Base-by-base conservation (phyloP, 2,888 invertebrate genomes). In the Neoitamus cyanurus region DNA sequence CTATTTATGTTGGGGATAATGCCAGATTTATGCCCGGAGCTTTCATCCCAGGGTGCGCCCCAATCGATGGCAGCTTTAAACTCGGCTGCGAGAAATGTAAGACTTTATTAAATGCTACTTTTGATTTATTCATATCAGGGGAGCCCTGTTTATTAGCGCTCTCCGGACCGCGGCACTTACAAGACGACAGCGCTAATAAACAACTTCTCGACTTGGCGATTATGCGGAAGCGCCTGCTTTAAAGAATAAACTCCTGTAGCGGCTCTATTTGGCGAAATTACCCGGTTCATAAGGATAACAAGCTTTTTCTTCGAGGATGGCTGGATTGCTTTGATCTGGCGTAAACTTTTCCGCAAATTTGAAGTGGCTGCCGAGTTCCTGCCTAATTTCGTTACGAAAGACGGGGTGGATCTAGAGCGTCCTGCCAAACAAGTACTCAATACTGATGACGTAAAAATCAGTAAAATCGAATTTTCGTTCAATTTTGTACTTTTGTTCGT, bases 1-100 rank as follows among this genome's bases (percentile, higher is more conserved):
- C 1, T 86, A 86, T 3, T 87, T 86, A 85, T 92, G 31, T 84
- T 84, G 72, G 42, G 73, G 84, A 84, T 84, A 84, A 84, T 84
- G 36, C 84, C 70, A 42, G 78, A 77, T 77, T 77, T 84, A 77
- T 77, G 75, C 68, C 36, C 48, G 72, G 6, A 84, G 73, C 36
- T 77, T 84, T 75, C 77, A 84, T 84, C 36, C 77, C 31, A 37
- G 84, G 77, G 70, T 84, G 30, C 15, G 37, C 31, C 37, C 68
- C 42, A 84, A 84, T 78, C 78, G 84, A 84, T 68, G 70, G 37
- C 7, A 31, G 48, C 58, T 73, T 84, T 84, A 84, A 84, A 84
- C 69, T 36, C 0, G 70, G n/a, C 34, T 34, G 25, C n/a, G 58
- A 13, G 70, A 15, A 83, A 42, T 69, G 42, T 37, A 36, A 42